phyloP scores from a whole-genome alignment of 2,888 invertebrate species.

The Empis stercorea region DNA sequence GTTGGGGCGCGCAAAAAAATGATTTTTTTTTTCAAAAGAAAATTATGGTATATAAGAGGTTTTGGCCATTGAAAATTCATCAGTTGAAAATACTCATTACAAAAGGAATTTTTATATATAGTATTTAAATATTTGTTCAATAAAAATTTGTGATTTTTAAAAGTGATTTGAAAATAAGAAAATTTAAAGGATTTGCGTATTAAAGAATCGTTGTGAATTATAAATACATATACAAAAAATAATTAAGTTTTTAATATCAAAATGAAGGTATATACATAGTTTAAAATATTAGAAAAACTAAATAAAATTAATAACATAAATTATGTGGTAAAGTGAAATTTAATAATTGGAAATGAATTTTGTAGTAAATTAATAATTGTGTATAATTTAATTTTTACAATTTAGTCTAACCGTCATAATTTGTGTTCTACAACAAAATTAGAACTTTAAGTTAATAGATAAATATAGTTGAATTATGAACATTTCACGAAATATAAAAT shows the following conservation, averaged over 20 bases:
- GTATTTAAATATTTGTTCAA: no score
- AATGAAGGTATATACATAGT: conserved; percentile 4
- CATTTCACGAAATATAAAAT: no score
- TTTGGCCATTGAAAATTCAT: conserved; percentile 36
- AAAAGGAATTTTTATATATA: conserved; percentile 21
- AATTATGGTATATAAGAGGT: conserved; percentile 32
- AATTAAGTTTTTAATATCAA: background rate
- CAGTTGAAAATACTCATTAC: conserved; percentile 35
- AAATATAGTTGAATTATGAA: no score
- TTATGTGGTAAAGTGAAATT: conserved; percentile 3
- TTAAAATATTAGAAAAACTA: background rate
- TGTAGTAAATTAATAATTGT: conserved; percentile 4
- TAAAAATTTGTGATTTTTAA: no score
- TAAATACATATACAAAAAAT: no score
- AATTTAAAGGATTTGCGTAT: no score
- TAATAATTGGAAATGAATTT: conserved; percentile 8
- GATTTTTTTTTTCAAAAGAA: background rate
- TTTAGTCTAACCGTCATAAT: no score
- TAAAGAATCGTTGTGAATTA: no score
- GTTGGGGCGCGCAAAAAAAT: background rate
- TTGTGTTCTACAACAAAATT: no score
- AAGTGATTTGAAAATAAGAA: no score
- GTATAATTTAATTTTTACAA: background rate
- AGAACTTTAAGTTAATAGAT: no score
- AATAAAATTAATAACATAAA: background rate